phyloP scores from a whole-genome alignment of 2,888 invertebrate genomes.

The Nineta flava region DNA sequence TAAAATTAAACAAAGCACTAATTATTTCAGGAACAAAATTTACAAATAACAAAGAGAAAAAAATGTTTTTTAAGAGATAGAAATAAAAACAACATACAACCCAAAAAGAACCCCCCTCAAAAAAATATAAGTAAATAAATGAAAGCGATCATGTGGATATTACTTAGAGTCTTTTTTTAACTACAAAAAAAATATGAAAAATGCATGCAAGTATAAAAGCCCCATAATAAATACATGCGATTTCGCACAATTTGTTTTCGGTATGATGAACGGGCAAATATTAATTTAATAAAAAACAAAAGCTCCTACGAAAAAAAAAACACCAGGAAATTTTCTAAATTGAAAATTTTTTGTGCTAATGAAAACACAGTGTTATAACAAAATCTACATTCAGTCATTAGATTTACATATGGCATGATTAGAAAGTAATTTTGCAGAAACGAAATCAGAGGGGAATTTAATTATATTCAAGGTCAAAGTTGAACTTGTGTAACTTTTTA shows the following conservation, averaged over 20 bases:
- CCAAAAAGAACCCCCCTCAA: conserved; percentile 24
- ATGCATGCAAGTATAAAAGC: conserved; percentile 1
- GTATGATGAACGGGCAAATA: not conserved
- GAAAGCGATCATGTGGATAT: not conserved
- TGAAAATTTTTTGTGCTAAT: too few species aligned
- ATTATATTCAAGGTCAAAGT: not conserved
- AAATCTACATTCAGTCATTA: too few species aligned
- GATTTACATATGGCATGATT: too few species aligned
- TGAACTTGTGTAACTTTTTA: too few species aligned
- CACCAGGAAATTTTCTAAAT: too few species aligned
- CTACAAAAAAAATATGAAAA: too few species aligned
- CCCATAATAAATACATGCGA: not conserved
- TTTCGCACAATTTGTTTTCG: not conserved
- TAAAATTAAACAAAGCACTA: conserved; percentile 2
- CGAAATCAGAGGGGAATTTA: not conserved
- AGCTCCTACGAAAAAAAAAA: too few species aligned
- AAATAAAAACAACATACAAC: conserved; percentile 21
- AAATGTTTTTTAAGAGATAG: conserved; percentile 7
- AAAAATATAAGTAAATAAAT: too few species aligned
- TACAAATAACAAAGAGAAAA: conserved; percentile 4
- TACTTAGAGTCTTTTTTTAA: not conserved
- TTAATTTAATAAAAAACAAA: not conserved
- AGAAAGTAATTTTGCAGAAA: too few species aligned
- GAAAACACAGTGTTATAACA: too few species aligned
- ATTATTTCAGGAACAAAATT: conserved; percentile 5